phyloP scores from a whole-genome alignment of 2,113 vertebrate genomes.

The Miniopterus natalensis region DNA sequence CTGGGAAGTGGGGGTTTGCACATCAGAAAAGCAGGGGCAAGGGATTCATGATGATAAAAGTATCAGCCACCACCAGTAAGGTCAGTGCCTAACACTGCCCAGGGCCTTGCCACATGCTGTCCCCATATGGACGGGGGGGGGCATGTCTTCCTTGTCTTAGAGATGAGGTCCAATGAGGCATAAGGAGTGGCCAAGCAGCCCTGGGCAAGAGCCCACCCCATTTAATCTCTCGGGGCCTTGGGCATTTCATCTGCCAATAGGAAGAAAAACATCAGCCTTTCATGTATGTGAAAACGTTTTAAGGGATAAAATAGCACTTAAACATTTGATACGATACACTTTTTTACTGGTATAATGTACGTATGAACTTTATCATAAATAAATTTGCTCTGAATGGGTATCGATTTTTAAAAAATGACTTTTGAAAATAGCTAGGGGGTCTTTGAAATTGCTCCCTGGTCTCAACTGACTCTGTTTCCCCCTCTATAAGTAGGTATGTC shows the following conservation, averaged over 20 bases:
- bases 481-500: neutral
- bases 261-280: neutral
- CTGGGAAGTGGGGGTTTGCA: too few relatives aligned
- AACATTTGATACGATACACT: neutral
- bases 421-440: neutral
- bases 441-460: neutral
- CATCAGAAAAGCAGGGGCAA: neutral
- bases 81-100: neutral
- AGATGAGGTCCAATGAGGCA: neutral
- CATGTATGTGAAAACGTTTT: neutral
- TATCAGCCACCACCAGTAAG: neutral
- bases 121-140: neutral
- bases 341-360: neutral
- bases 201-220: neutral
- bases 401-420: neutral
- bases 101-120: neutral
- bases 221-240: neutral
- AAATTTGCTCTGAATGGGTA: neutral
- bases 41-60: accelerated
- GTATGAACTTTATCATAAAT: neutral
- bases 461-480: neutral
- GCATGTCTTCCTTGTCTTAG: neutral
- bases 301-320: neutral
- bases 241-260: neutral
- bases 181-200: too few relatives aligned